Percentiles rank a stretch among this genome's conserved stretches.
Conservation (phyloP, 2,888 invertebrate species). For the Deilephila porcellus region DNA sequence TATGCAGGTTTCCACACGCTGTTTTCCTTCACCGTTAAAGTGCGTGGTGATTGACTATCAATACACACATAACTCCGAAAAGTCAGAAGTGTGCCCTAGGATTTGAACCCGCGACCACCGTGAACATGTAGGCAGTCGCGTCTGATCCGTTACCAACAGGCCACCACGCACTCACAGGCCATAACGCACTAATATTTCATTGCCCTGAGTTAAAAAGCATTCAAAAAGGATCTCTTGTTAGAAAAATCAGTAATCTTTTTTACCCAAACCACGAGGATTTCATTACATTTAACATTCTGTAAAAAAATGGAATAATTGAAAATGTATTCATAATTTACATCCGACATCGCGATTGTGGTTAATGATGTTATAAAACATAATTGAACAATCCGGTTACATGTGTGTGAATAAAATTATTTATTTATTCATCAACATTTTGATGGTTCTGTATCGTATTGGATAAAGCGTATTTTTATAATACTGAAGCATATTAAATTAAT, state of each 20-base stretch:
- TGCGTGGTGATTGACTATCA: too few relatives aligned
- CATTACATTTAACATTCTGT: background rate
- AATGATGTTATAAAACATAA: conserved; percentile 17
- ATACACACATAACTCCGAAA: too few relatives aligned
- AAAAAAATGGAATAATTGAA: background rate
- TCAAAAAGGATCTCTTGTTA: background rate
- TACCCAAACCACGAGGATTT: background rate
- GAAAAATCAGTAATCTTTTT: background rate
- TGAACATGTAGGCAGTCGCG: too few relatives aligned
- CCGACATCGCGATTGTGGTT: conserved; percentile 13
- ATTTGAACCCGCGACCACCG: too few relatives aligned
- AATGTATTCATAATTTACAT: conserved; percentile 17
- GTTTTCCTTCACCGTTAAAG: too few relatives aligned
- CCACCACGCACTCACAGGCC: too few relatives aligned
- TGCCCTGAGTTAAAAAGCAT: background rate
- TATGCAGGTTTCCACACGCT: too few relatives aligned
- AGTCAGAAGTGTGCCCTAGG: too few relatives aligned
- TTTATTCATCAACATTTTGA: background rate
- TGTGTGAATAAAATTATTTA: background rate
- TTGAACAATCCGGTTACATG: conserved; percentile 21
- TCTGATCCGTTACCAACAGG: too few relatives aligned
- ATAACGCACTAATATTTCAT: too few relatives aligned
- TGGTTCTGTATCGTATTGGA: background rate
- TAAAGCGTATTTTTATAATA: too few relatives aligned
- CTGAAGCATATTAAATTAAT: too few relatives aligned